These are phyloP conservation scores for Drosophila persimilis DNA, from an alignment of 1,140 invertebrate genomes.

Conservation along the genomic window DNA sequence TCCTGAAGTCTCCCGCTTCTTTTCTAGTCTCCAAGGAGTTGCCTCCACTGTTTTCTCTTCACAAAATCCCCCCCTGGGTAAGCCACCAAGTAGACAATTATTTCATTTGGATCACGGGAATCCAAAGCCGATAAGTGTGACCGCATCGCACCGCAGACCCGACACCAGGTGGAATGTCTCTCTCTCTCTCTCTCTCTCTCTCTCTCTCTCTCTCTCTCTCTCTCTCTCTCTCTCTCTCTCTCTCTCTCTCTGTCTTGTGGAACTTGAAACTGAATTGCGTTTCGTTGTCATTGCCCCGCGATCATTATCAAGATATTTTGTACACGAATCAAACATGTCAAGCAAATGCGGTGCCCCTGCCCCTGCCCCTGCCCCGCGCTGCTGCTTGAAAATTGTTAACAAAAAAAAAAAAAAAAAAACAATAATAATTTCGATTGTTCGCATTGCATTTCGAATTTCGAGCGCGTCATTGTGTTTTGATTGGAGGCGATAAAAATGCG, in stretches of 20 bases:
- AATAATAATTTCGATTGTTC: slow-evolving; percentile 76
- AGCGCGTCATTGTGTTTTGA: slow-evolving; percentile 71
- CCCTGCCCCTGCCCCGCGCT: slow-evolving; percentile 11
- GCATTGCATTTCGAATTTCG: slow-evolving; percentile 55
- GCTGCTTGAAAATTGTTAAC: slow-evolving; percentile 57
- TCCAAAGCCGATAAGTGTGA: slow-evolving; percentile 59
- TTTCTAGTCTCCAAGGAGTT: no score
- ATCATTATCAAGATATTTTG: slow-evolving; percentile 77
- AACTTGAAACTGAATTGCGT: slow-evolving; percentile 60
- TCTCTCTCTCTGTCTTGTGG: background rate
- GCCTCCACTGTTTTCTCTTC: slow-evolving; percentile 23
- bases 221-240: background rate
- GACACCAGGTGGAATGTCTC: no score
- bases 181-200: background rate
- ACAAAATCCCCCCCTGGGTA: no score
- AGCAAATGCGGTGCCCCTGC: slow-evolving; percentile 60
- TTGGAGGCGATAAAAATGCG: slow-evolving; percentile 58
- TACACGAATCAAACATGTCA: slow-evolving; percentile 78
- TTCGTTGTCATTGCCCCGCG: slow-evolving; percentile 60
- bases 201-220: background rate
- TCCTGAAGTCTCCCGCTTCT: no score
- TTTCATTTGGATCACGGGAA: slow-evolving; percentile 68
- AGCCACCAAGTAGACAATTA: slow-evolving; percentile 37
- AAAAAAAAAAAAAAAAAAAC: slow-evolving; percentile 60
- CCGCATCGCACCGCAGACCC: background rate